Evolutionary conservation across 2,888 invertebrate species (phyloP).

Genomic region (Clitarchus hookeri): DNA sequence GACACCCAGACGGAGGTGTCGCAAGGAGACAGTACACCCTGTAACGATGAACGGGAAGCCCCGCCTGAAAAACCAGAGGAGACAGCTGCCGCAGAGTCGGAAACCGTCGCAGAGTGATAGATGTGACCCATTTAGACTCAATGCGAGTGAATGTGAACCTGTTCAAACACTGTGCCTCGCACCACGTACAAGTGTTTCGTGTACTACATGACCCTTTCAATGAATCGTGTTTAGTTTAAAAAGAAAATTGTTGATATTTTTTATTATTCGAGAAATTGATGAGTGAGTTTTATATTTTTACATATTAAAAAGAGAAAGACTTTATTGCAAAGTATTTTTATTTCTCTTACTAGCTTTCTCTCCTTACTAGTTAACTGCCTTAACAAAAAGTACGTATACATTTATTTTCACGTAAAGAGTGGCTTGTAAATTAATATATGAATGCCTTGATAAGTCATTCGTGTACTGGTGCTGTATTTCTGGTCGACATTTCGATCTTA

Average conservation of each 20-base stretch:
- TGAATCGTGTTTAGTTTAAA: not conserved
- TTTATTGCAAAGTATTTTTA: not conserved
- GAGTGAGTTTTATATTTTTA: not conserved
- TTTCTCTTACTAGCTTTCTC: not conserved
- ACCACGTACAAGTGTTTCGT: not conserved
- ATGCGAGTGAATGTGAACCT: slow-evolving; percentile 22
- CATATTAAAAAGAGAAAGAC: not conserved
- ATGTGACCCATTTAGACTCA: not conserved
- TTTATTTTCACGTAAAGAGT: not conserved
- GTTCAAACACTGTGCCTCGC: not conserved
- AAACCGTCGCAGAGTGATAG: slow-evolving; percentile 7
- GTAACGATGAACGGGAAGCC: slow-evolving; percentile 33
- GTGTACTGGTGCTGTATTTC: not conserved
- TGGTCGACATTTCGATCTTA: not conserved
- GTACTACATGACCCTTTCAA: not conserved
- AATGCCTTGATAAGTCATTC: not conserved
- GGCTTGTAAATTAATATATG: not conserved
- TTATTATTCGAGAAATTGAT: not conserved
- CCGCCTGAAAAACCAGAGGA: slow-evolving; percentile 18
- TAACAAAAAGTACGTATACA: not conserved
- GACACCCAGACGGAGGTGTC: not conserved
- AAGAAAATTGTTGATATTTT: not conserved
- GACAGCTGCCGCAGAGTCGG: slow-evolving; percentile 22
- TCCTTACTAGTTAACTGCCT: not conserved
- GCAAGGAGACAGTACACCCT: slow-evolving; percentile 34